These are phyloP conservation scores for Calyptomena viridis DNA, from an alignment of 2,113 vertebrate species.

Conservation along the genomic window DNA sequence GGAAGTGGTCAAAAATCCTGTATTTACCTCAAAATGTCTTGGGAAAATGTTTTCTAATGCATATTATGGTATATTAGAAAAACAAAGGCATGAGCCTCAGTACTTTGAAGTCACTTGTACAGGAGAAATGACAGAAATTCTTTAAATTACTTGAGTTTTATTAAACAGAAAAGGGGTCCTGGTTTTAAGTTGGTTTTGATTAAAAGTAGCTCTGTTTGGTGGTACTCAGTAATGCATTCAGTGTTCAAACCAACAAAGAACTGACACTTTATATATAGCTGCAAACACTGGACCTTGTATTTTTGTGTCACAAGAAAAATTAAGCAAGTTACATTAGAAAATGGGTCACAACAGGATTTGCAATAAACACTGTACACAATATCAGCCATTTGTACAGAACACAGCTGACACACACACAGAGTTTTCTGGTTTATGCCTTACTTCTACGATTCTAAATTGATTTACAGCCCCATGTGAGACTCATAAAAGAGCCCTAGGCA, in stretches of 20 bases:
- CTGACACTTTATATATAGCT: neutral
- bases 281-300: neutral
- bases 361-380: slow-evolving; percentile 10
- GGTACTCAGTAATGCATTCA: neutral
- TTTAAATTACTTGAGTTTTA: neutral
- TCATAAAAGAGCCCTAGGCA: slow-evolving; percentile 43
- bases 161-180: neutral
- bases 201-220: neutral
- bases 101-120: neutral
- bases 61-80: neutral
- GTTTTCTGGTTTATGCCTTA: slow-evolving; percentile 37
- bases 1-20: neutral
- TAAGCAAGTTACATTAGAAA: slow-evolving; percentile 42
- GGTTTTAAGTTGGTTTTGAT: neutral
- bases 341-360: slow-evolving; percentile 55
- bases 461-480: slow-evolving; percentile 51
- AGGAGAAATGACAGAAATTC: neutral
- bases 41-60: neutral
- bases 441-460: slow-evolving; percentile 46
- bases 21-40: neutral
- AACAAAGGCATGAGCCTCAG: neutral
- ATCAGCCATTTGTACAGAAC: slow-evolving; percentile 10
- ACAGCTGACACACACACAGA: slow-evolving; percentile 11
- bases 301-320: slow-evolving; percentile 36
- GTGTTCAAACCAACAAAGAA: neutral